A percentile compares a stretch with the other conserved stretches of the same genome.
phyloP scores from a whole-genome alignment of 2,888 invertebrate species.

The Nycteola revayana region DNA sequence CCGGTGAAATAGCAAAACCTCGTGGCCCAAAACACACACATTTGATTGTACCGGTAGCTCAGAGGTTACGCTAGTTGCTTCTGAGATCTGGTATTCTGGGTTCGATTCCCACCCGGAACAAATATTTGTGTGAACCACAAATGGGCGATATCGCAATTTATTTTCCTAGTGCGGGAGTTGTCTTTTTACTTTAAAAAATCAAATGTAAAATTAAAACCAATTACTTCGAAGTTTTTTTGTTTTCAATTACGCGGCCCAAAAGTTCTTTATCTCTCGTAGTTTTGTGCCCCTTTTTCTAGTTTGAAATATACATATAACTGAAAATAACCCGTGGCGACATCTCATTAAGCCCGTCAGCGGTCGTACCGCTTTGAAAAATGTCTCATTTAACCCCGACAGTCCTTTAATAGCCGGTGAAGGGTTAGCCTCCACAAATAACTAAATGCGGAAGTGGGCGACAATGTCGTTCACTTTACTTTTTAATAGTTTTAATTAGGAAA shows the following conservation, averaged over 20 bases:
- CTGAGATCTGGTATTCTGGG: no score
- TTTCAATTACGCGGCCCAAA: constrained; percentile 43
- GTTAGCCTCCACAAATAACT: constrained; percentile 78
- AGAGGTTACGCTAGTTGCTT: no score
- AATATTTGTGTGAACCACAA: no score
- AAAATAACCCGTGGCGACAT: constrained; percentile 77
- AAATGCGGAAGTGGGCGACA: constrained; percentile 71
- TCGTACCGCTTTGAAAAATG: constrained; percentile 74
- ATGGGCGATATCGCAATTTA: no score
- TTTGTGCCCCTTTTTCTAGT: constrained; percentile 41
- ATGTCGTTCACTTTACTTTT: constrained; percentile 58
- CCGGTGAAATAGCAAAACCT: no score
- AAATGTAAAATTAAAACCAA: no score
- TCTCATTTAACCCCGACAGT: constrained; percentile 77
- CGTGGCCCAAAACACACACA: constrained; percentile 7
- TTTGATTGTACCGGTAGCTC: no score
- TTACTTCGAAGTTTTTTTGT: no score
- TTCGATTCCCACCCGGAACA: no score
- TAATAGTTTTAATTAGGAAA: constrained; percentile 81
- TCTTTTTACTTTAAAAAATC: no score
- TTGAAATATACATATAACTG: constrained; percentile 50
- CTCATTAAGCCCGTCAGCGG: constrained; percentile 77
- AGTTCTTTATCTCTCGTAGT: constrained; percentile 44
- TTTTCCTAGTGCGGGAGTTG: no score
- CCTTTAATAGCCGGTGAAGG: constrained; percentile 77